Evolutionary conservation across 2,888 invertebrate genomes (phyloP), one percentile per base, ranked within the genome.

Genomic region (Eudasyphora cyanicolor): DNA sequence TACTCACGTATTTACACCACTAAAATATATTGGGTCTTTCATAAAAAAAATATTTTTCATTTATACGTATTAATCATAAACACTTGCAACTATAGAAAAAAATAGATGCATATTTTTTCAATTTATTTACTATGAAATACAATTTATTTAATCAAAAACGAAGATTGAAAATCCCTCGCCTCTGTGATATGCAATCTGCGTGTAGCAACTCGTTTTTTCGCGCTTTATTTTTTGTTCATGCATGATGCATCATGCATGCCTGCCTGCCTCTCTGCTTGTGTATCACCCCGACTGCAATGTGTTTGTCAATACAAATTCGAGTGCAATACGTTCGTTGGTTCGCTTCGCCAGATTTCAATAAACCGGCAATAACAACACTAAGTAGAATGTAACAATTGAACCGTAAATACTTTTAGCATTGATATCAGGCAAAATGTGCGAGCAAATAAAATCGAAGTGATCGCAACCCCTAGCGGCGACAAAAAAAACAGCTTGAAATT

Each of bases 361-460:
- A 78, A 67, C 71, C 75, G 49, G 67, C 42, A 67, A 38, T 42
- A 67, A 42, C 64, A 62, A 35, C 21, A 45, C n/a, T 29, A 27
- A 80, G 45, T 57, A 67, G 78, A 78, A 73, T 81, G 38, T 80
- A 84, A 78, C 75, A 84, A 84, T 67, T 84, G 81, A 84, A 84
- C 83, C 17, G 83, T 84, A 76, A 78, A 78, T 42, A 60, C 71
- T 77, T 82, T 69, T 69, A 38, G 78, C 57, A 67, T 57, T 75
- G 62, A 71, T 71, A 27, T 21, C 62, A 76, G 32, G 32, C 60
- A 7, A n/a, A 27, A 51, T 60, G 17, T 14, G 67, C 14, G 14
- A 42, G 42, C 42, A 67, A 42, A 29, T 14, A 38, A 64, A 67
- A 42, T 2, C 38, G 14, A 67, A 67, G 3, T 14, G 57, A 57